Conservation (phyloP, 2,797 vertebrate genomes). For the Spondyliosoma cantharus region DNA sequence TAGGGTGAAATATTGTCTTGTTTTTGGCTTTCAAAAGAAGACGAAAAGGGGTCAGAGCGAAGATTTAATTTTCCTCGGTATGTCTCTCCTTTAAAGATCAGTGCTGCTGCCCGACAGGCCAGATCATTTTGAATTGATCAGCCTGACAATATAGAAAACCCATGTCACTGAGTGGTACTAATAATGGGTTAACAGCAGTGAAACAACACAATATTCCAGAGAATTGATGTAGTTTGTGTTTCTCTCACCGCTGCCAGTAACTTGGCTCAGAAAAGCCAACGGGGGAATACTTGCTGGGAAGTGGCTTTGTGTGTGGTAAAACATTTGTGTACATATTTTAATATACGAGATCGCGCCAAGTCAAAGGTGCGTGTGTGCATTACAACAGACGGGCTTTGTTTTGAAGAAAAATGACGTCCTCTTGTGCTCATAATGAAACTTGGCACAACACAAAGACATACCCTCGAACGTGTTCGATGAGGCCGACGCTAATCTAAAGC, state of each 20-base stretch:
- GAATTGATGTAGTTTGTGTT: constrained; percentile 8
- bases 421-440: constrained; percentile 27
- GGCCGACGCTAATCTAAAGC: constrained; percentile 55
- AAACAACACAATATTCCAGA: constrained; percentile 7
- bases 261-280: background rate
- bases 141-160: constrained; percentile 13
- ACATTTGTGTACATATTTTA: constrained; percentile 10
- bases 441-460: background rate
- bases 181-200: constrained; percentile 11
- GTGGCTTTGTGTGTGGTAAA: background rate
- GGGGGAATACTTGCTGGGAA: constrained; percentile 23
- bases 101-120: background rate
- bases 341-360: background rate
- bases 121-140: constrained; percentile 14
- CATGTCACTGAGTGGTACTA: background rate
- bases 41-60: constrained; percentile 38
- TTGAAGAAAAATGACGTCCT: constrained; percentile 8
- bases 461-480: constrained; percentile 18
- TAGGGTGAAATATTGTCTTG: constrained; percentile 61
- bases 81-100: constrained; percentile 23
- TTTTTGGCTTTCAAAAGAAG: constrained; percentile 42
- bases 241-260: constrained; percentile 22
- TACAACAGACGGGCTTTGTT: background rate
- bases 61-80: constrained; percentile 19
- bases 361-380: constrained; percentile 2